These are phyloP conservation scores for Butastur rufipennis DNA, from an alignment of 2,113 vertebrate genomes.

Conservation along the genomic window DNA sequence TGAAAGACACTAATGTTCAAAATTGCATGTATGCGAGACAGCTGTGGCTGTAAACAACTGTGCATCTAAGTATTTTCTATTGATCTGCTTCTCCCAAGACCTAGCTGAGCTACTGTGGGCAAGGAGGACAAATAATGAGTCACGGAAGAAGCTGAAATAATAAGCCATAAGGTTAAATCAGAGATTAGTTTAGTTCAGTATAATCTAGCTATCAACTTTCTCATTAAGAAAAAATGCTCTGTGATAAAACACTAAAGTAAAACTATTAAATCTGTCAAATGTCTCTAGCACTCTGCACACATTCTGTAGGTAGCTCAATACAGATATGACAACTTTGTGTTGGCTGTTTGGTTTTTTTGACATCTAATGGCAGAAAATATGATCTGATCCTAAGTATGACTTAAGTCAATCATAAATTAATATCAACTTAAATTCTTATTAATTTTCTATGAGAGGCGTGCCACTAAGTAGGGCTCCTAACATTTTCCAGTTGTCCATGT, in stretches of 20 bases:
- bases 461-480: not conserved
- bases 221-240: not conserved
- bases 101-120: accelerated
- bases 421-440: not conserved
- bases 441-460: not conserved
- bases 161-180: not conserved
- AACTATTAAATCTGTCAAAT: not conserved
- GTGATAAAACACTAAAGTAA: not conserved
- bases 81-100: not conserved
- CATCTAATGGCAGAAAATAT: not conserved
- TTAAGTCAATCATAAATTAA: not conserved
- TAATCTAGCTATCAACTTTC: not conserved
- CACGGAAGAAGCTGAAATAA: not conserved
- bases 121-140: not conserved
- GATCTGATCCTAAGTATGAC: not conserved
- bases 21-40: not conserved
- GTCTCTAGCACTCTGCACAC: not conserved
- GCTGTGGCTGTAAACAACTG: not conserved
- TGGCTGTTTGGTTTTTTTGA: not conserved
- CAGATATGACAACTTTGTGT: not conserved
- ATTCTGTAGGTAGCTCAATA: not conserved
- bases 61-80: not conserved
- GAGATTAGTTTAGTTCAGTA: not conserved
- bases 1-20: not conserved
- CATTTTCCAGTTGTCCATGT: not conserved